Conservation (phyloP, 2,113 vertebrate genomes). For the Origma solitaria region DNA sequence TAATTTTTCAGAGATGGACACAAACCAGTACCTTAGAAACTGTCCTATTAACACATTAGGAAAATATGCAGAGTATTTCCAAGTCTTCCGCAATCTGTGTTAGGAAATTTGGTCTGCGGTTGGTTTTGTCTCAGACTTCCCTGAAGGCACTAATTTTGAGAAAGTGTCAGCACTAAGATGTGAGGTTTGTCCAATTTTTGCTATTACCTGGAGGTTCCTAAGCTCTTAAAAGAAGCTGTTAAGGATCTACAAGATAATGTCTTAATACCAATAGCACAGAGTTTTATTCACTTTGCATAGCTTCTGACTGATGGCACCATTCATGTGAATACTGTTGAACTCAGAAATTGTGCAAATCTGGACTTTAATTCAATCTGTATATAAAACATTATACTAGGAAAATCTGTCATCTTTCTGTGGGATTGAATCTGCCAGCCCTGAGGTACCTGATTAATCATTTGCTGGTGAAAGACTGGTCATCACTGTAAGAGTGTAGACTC, state of each 20-base stretch:
- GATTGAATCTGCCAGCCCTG: neutral
- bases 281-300: neutral
- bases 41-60: neutral
- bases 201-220: neutral
- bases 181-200: neutral
- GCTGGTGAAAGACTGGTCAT: neutral
- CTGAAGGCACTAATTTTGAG: neutral
- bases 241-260: neutral
- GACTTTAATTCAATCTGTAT: neutral
- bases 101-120: neutral
- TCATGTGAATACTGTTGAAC: neutral
- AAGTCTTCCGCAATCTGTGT: neutral
- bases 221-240: neutral
- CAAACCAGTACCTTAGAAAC: neutral
- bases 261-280: neutral
- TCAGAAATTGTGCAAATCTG: neutral
- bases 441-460: neutral
- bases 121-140: neutral
- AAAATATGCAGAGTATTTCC: neutral
- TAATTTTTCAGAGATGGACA: neutral
- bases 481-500: neutral
- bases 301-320: neutral
- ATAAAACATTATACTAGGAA: neutral
- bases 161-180: neutral
- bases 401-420: neutral